Base-by-base conservation (phyloP, 2,888 invertebrate genomes). In the Amiota communis region DNA sequence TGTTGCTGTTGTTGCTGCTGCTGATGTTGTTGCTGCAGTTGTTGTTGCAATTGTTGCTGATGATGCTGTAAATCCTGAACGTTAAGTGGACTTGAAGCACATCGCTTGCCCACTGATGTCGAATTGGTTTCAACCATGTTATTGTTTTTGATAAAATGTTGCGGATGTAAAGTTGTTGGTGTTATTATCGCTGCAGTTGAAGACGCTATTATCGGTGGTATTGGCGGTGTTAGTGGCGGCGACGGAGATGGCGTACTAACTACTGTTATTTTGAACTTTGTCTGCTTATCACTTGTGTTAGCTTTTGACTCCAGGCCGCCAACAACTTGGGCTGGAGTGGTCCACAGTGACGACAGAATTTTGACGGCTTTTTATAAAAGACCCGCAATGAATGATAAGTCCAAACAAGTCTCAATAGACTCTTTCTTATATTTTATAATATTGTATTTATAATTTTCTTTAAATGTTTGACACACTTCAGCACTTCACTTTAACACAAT, bases 281-380 rank as follows among this genome's bases (percentile, higher is more conserved):
- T 78, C 72, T 81, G 80, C 71, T 88, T 86, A 65, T 78, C 77
- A 74, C 72, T 61, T 71, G 70, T 70, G 69, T 67, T 73, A 36
- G 73, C 63, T 67, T 81, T 86, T 73, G 79, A 76, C 79, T 85
- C 87, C 84, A 87, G 83, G 80, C 87, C 87, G 77, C 85, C 82
- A 81, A 87, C 88, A 74, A 89, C 81, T 81, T 88, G 88, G 87
- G 87, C 87, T 85, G 89, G 87, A 84, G 89, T 82, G 74, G 86
- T 87, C 90, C 90, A 89, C 88, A 90, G 79, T 85, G 90, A 90
- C 85, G 89, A 90, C 88, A 90, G 87, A 88, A 89, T 89, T 84
- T 87, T 88, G 88, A 76, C 76, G 80, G 61, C 74, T 82, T 81
- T 65, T 53, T 10, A 47, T 17, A 48, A 69, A 36, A 47, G 46